A percentile compares a stretch with the other conserved stretches of the same genome.
These are phyloP conservation scores for Xanthia togata DNA, from an alignment of 2,888 invertebrate genomes.

Conservation along the genomic window DNA sequence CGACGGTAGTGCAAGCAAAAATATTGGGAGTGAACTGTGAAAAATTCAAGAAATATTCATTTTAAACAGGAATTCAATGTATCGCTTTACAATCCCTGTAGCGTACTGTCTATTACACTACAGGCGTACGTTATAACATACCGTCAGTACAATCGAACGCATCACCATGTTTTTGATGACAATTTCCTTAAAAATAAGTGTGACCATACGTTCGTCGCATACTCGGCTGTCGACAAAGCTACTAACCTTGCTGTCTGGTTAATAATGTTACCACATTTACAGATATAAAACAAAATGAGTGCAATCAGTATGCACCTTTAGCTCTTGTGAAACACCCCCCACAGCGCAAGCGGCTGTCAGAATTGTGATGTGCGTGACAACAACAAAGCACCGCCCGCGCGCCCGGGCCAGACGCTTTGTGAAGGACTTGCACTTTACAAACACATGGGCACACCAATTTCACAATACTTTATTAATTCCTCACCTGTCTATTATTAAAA, in stretches of 20 bases:
- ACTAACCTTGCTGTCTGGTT: background rate
- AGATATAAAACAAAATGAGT: background rate
- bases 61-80: too few species aligned
- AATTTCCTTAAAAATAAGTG: background rate
- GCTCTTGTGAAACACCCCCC: background rate
- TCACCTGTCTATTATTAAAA: background rate
- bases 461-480: background rate
- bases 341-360: background rate
- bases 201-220: background rate
- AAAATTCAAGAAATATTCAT: too few species aligned
- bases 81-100: background rate
- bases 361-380: background rate
- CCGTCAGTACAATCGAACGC: background rate
- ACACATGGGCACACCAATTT: background rate
- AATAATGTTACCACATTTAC: background rate
- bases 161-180: background rate
- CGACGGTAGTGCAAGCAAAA: too few species aligned
- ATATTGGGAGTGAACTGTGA: too few species aligned
- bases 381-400: background rate
- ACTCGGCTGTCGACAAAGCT: background rate
- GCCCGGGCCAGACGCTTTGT: conserved; percentile 4
- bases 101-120: background rate
- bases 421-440: conserved; percentile 10
- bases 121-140: background rate
- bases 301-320: conserved; percentile 20